These are phyloP conservation scores for Drosophila kohkoa DNA, from an alignment of 1,140 invertebrate genomes.

Conservation along the genomic window DNA sequence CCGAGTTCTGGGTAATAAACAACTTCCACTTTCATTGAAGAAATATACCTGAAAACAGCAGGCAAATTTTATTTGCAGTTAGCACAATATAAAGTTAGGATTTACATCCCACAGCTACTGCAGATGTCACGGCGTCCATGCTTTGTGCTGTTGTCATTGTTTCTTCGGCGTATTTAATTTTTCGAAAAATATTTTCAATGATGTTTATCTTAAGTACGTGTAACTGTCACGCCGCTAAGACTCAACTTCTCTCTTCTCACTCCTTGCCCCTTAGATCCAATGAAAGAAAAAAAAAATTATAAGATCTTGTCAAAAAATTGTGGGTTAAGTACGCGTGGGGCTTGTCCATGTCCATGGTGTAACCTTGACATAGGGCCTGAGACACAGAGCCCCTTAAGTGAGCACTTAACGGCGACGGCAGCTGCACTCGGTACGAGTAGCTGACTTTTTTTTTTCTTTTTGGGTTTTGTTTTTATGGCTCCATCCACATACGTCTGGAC, in stretches of 20 bases:
- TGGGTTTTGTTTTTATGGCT: constrained; percentile 29
- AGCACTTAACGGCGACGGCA: constrained; percentile 72
- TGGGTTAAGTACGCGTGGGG: constrained; percentile 78
- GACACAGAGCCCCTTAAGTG: constrained; percentile 51
- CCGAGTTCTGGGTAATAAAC: neutral
- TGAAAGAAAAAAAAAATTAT: constrained; percentile 12
- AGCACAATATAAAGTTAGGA: constrained; percentile 52
- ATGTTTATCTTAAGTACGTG: constrained; percentile 78
- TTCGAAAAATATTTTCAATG: constrained; percentile 53
- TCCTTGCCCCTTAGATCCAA: constrained; percentile 18
- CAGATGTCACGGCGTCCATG: neutral
- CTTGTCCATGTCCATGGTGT: constrained; percentile 57
- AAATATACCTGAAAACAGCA: constrained; percentile 9
- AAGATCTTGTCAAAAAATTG: constrained; percentile 62
- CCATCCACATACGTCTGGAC: constrained; percentile 12
- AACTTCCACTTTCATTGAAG: neutral
- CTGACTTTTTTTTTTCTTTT: neutral
- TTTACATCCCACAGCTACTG: constrained; percentile 37
- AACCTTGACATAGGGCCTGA: constrained; percentile 78
- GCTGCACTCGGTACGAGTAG: constrained; percentile 43
- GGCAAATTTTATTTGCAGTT: constrained; percentile 33
- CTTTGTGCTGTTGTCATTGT: constrained; percentile 38
- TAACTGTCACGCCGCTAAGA: constrained; percentile 61
- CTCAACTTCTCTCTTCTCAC: neutral
- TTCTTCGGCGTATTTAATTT: constrained; percentile 56